Evolutionary conservation across 1,140 invertebrate species (phyloP), one percentile per base, ranked within the genome.

Genomic region (Mycetomoellerius zeteki): DNA sequence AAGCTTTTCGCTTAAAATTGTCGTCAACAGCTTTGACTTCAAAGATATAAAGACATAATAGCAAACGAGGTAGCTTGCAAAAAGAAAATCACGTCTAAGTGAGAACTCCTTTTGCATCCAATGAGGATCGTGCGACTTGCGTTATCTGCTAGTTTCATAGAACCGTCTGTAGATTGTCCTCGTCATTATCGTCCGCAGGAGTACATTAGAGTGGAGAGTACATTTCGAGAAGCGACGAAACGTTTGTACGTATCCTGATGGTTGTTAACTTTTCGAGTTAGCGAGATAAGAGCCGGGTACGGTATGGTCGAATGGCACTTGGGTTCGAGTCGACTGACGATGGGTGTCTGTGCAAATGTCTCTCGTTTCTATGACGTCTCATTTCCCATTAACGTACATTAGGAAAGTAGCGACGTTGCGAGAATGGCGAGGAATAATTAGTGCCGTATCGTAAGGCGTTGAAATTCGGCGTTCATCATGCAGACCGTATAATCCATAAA

Each of bases 241-340:
- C 85, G 71, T 87, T 89, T 62, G 77, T 89, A 86, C 65, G 88
- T 87, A 87, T 90, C 88, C 88, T 67, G 89, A 19, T 80, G 88
- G 88, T 76, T 90, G 88, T 90, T 90, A 91, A 91, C 89, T 90
- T 88, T 88, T 78, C 89, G 89, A 91, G 86, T 88, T 90, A 88
- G 86, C 86, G 64, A 88, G 89, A 91, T 91, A 90, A 90, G 89
- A 54, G 52, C 52, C 52, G 64, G 56, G 52, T 19, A 30, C 60
- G 71, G 75, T 47, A 72, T 24, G 43, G 80, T 43, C 64, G 80
- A 90, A 90, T 54, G 58, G 69, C 72, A 88, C 64, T 82, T 77
- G 30, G 54, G 47, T 56, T 58, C 33, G 72, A 82, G 86, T 86
- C 78, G 60, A 27, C 21, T 69, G 67, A 47, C 64, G 85, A 89